Conservation (phyloP, 2,113 vertebrate genomes). For the Andinoacara biseriatus region DNA sequence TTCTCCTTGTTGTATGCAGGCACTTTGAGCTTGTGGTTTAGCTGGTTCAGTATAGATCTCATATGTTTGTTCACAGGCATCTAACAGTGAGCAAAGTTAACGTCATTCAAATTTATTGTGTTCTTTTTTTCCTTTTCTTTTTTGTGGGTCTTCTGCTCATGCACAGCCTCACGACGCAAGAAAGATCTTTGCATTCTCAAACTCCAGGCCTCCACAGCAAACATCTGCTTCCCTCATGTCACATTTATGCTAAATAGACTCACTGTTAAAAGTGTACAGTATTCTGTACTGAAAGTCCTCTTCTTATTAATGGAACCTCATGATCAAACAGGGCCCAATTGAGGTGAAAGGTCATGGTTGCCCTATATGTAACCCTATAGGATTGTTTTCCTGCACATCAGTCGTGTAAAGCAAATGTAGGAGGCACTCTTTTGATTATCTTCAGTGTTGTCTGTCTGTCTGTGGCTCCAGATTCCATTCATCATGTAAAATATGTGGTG, state of each 20-base stretch:
- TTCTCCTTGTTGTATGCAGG: background rate
- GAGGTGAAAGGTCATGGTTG: slow-evolving; percentile 9
- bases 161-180: background rate
- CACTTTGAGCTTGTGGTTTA: background rate
- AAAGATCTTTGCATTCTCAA: background rate
- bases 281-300: background rate
- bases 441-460: background rate
- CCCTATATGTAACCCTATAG: background rate
- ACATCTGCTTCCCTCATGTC: background rate
- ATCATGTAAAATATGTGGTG: background rate
- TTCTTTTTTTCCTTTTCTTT: too few relatives aligned
- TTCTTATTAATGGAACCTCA: background rate
- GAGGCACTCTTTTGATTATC: background rate
- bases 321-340: background rate
- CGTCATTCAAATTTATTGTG: too few relatives aligned
- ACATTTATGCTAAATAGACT: background rate
- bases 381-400: slow-evolving; percentile 7
- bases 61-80: background rate
- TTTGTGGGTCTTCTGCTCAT: background rate
- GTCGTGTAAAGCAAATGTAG: background rate
- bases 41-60: background rate
- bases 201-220: background rate
- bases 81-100: background rate
- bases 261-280: background rate
- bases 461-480: background rate